Evolutionary conservation across 2,888 invertebrate genomes (phyloP), one percentile per base, ranked within the genome.

Genomic region (Fabriciana adippe): DNA sequence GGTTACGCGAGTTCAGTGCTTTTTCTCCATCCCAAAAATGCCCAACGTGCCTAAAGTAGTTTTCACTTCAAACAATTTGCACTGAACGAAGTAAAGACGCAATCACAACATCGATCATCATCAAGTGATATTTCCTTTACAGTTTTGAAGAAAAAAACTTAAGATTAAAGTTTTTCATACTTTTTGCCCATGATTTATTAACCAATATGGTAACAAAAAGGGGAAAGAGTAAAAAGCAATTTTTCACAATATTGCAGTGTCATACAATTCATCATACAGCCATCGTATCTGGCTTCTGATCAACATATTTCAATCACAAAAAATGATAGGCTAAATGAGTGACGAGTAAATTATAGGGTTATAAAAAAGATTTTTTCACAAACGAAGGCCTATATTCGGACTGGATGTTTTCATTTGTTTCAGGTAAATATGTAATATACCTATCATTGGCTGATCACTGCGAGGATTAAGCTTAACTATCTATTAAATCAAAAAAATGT

Each of bases 271-370:
- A 65, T 57, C 64, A 57, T 45, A 50, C n/a, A 65, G 64, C 53
- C 64, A 65, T 65, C 57, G 41, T 65, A 65, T 65, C 64, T 65
- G 64, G 45, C 64, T 57, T 57, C 41, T 57, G 57, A 65, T 65
- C 64, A 45, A 53, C 64, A 57, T 65, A 64, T 56, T 64, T 64
- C 51, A 50, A 21, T 6, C 21, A 56, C 50, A 56, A 64, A 62
- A 64, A 56, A 56, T 56, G 13, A 45, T 57, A 31, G 35, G 61
- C 51, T 61, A 51, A 14, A 60, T 48, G 14, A 51, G n/a, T 59
- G 59, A 59, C 59, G 47, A 13, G 59, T 59, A 13, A n/a, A 13
- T 48, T 47, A 48, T 48, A 2, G 6, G 3, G 13, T 41, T 41
- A 26, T 59, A 31, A 16, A 48, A 59, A 16, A 59, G 6, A 13